Percentiles rank a stretch among this genome's conserved stretches.
Conservation (phyloP, 1,140 invertebrate genomes). For the Drosophila seguyi region DNA sequence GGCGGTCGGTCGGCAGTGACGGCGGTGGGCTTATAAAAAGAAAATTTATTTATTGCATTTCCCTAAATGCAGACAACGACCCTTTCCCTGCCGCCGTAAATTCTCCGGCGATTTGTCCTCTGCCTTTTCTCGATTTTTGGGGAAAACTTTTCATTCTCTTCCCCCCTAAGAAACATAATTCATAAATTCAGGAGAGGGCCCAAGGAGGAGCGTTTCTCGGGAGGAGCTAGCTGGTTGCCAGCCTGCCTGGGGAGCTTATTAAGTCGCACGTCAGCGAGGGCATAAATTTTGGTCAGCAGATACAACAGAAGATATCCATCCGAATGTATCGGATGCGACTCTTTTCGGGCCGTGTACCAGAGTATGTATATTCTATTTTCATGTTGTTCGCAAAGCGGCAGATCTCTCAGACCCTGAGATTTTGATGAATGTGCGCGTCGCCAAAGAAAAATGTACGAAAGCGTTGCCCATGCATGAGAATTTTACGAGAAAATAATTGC, state of each 20-base stretch:
- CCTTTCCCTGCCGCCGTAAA: conserved; percentile 39
- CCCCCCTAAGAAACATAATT: conserved; percentile 52
- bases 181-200: conserved; percentile 54
- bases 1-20: not conserved
- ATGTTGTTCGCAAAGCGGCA: conserved; percentile 43
- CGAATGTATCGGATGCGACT: conserved; percentile 31
- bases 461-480: conserved; percentile 79
- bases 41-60: conserved; percentile 76
- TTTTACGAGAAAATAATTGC: conserved; percentile 84
- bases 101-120: conserved; percentile 50
- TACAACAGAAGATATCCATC: conserved; percentile 25
- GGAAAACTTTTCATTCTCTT: not conserved
- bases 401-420: conserved; percentile 59
- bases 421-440: conserved; percentile 82
- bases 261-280: conserved; percentile 75
- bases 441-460: conserved; percentile 81
- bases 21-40: conserved; percentile 40
- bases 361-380: conserved; percentile 76
- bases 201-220: not conserved
- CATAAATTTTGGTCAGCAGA: conserved; percentile 74
- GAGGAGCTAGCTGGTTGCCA: not conserved
- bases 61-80: conserved; percentile 33
- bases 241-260: conserved; percentile 57
- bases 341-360: conserved; percentile 23
- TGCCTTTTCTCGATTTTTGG: conserved; percentile 29